These are phyloP conservation scores for Eulemur rubriventer DNA, from an alignment of 2,797 vertebrate genomes.

Conservation along the genomic window DNA sequence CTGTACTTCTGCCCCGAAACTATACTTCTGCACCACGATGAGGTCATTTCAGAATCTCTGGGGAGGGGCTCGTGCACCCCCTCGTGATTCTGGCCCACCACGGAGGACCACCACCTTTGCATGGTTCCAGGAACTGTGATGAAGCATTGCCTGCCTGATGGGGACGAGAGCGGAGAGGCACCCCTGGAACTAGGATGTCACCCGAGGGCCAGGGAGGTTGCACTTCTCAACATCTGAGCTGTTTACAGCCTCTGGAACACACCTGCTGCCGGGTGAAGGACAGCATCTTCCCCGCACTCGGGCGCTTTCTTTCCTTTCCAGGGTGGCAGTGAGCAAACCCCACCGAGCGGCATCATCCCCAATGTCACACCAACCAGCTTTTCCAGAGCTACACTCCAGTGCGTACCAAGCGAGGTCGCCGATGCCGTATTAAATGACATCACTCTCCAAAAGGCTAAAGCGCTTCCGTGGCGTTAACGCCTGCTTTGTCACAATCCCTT, in stretches of 20 bases:
- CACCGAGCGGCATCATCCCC: accelerated
- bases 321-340: not conserved
- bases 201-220: accelerated
- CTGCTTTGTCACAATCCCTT: not conserved
- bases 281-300: accelerated
- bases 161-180: not conserved
- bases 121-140: not conserved
- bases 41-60: not conserved
- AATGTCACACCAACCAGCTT: not conserved
- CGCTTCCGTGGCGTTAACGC: accelerated
- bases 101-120: accelerated
- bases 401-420: not conserved
- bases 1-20: not conserved
- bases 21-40: accelerated
- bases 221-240: not conserved
- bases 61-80: not conserved
- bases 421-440: not conserved
- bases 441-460: not conserved
- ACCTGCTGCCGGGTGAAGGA: not conserved
- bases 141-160: accelerated
- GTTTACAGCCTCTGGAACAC: not conserved
- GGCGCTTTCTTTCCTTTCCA: not conserved
- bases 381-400: not conserved
- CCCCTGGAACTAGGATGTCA: not conserved
- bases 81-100: not conserved